A percentile compares a stretch with the other conserved stretches of the same genome.
Conservation (phyloP, 1,140 invertebrate species). For the Batillaria attramentaria region DNA sequence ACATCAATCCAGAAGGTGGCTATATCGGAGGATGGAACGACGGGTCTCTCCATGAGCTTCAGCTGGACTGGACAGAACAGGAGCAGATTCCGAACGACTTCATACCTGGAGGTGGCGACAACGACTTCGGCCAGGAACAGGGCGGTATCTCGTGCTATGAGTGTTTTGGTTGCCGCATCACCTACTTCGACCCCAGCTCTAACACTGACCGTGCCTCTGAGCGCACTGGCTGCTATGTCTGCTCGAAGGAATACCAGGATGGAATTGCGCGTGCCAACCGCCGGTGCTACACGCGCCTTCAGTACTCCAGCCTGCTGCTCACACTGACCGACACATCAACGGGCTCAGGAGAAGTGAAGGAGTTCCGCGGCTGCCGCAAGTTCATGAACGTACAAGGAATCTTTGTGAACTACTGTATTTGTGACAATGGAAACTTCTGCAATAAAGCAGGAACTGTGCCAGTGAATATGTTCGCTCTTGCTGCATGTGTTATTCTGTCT, state of each 20-base stretch:
- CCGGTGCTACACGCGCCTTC: constrained; percentile 43
- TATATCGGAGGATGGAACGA: constrained; percentile 62
- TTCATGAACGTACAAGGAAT: constrained; percentile 45
- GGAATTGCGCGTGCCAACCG: constrained; percentile 47
- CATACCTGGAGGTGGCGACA: constrained; percentile 44
- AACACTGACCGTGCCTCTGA: constrained; percentile 36
- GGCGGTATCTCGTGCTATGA: constrained; percentile 53
- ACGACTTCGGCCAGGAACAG: constrained; percentile 48
- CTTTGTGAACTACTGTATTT: constrained; percentile 54
- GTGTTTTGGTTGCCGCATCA: constrained; percentile 51
- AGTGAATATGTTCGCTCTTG: background rate
- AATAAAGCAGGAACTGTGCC: constrained; percentile 33
- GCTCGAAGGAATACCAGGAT: constrained; percentile 56
- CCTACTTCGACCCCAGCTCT: constrained; percentile 49
- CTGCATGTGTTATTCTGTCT: background rate
- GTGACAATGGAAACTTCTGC: constrained; percentile 43
- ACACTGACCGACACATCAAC: constrained; percentile 35
- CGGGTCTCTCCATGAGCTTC: constrained; percentile 54
- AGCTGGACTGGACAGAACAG: constrained; percentile 56
- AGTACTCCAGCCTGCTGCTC: constrained; percentile 40
- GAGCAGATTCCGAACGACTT: constrained; percentile 52
- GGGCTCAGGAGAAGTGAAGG: constrained; percentile 27
- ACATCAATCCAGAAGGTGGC: constrained; percentile 49
- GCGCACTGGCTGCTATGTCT: constrained; percentile 51
- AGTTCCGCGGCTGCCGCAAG: constrained; percentile 49